A percentile compares a stretch with the other conserved stretches of the same genome.
phyloP scores from a whole-genome alignment of 2,113 vertebrate genomes.

The Notarius lentiginosus region DNA sequence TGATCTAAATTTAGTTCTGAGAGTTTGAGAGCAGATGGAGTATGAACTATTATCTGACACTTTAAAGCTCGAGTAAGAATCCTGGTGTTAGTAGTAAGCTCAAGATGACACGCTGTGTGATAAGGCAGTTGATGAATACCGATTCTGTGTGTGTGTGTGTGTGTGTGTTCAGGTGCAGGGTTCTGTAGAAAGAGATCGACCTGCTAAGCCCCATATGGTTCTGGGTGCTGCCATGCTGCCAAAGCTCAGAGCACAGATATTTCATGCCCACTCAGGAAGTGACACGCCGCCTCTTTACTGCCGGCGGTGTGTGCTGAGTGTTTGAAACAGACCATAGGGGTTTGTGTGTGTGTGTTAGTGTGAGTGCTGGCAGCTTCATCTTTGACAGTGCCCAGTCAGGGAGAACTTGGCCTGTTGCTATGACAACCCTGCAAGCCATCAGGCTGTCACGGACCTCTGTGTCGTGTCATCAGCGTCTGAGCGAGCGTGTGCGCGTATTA shows the following conservation, averaged over 20 bases:
- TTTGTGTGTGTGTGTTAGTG: slow-evolving; percentile 35
- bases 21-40: slow-evolving; percentile 20
- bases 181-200: slow-evolving; percentile 40
- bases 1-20: slow-evolving; percentile 10
- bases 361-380: slow-evolving; percentile 25
- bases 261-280: slow-evolving; percentile 42
- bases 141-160: slow-evolving; percentile 17
- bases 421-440: slow-evolving; percentile 51
- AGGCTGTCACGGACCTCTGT: slow-evolving; percentile 24
- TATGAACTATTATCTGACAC: slow-evolving; percentile 18
- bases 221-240: slow-evolving; percentile 25
- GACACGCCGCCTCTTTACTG: slow-evolving; percentile 41
- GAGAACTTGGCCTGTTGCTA: slow-evolving; percentile 51
- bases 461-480: not conserved
- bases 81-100: slow-evolving; percentile 29
- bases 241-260: slow-evolving; percentile 21
- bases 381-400: slow-evolving; percentile 14
- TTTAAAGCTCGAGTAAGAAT: slow-evolving; percentile 25
- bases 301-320: slow-evolving; percentile 6
- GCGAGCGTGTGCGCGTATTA: not conserved
- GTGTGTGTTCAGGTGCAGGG: not conserved
- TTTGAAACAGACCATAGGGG: slow-evolving; percentile 19
- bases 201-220: slow-evolving; percentile 46
- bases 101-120: not conserved
- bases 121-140: slow-evolving; percentile 6